Evolutionary conservation across 2,797 vertebrate genomes (phyloP).

Genomic region (Vireo griseus): DNA sequence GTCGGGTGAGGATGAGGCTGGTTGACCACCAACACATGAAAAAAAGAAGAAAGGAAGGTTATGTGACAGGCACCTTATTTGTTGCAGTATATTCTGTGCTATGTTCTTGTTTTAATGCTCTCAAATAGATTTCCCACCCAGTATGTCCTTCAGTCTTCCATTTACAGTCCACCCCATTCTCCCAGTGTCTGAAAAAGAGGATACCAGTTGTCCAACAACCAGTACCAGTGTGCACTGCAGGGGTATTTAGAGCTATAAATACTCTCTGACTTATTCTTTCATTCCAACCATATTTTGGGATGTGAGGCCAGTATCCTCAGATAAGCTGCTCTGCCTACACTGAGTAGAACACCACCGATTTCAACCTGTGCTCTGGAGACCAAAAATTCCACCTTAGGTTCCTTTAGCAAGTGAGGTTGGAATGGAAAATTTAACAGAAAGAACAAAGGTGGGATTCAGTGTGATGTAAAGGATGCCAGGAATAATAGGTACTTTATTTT

Average conservation of each 20-base stretch:
- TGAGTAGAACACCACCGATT: neutral
- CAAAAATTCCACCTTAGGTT: neutral
- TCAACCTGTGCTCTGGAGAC: neutral
- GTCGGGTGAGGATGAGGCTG: neutral
- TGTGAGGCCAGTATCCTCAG: neutral
- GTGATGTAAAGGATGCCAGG: neutral
- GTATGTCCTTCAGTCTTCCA: neutral
- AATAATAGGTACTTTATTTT: constrained; percentile 9
- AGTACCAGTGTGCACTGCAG: neutral
- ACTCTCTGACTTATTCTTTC: neutral
- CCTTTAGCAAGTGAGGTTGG: neutral
- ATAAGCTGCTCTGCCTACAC: neutral
- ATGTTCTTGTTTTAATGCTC: neutral
- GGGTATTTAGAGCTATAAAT: neutral
- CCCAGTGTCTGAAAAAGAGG: neutral
- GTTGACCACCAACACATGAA: neutral
- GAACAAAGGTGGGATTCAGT: neutral
- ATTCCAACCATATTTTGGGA: neutral
- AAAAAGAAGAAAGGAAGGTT: neutral
- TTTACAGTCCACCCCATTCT: neutral
- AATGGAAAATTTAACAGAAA: neutral
- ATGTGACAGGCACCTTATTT: neutral
- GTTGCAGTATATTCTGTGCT: neutral
- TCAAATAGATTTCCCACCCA: neutral
- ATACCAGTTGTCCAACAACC: neutral